Evolutionary conservation across 2,888 invertebrate genomes (phyloP).

Genomic region (Entomobrya multifasciata): DNA sequence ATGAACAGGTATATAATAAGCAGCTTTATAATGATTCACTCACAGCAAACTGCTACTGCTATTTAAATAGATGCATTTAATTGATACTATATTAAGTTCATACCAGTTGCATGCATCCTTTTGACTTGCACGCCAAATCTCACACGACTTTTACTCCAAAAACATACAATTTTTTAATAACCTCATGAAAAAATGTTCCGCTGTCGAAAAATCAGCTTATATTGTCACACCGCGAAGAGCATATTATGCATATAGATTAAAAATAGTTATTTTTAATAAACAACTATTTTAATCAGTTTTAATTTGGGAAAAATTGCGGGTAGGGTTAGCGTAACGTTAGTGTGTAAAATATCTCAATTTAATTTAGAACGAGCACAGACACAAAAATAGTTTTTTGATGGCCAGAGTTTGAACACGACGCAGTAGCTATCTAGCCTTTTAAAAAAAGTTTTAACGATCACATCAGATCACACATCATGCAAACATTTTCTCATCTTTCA

Average conservation of each 20-base stretch:
- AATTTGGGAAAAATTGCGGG: conserved; percentile 12
- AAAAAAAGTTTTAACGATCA: no score
- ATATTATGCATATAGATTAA: background rate
- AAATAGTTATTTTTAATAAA: no score
- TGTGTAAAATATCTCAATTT: conserved; percentile 24
- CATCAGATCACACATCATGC: background rate
- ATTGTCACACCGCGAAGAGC: conserved; percentile 14
- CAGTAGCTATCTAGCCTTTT: no score
- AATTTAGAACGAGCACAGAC: background rate
- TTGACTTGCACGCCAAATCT: conserved; percentile 1
- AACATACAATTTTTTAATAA: background rate
- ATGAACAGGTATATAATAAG: background rate
- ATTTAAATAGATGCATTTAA: background rate
- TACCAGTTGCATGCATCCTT: background rate
- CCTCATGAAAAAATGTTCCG: conserved; percentile 1
- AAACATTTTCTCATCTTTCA: background rate
- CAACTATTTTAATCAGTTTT: conserved; percentile 1
- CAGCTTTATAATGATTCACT: background rate
- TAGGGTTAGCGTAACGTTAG: background rate
- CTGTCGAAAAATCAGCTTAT: background rate
- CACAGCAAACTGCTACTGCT: background rate
- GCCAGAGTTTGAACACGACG: no score
- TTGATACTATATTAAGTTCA: background rate
- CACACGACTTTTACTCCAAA: background rate
- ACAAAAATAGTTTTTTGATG: background rate